Percentiles rank a stretch among this genome's conserved stretches.
These are phyloP conservation scores for Sus cebifrons DNA, from an alignment of 2,797 vertebrate species.

Conservation along the genomic window DNA sequence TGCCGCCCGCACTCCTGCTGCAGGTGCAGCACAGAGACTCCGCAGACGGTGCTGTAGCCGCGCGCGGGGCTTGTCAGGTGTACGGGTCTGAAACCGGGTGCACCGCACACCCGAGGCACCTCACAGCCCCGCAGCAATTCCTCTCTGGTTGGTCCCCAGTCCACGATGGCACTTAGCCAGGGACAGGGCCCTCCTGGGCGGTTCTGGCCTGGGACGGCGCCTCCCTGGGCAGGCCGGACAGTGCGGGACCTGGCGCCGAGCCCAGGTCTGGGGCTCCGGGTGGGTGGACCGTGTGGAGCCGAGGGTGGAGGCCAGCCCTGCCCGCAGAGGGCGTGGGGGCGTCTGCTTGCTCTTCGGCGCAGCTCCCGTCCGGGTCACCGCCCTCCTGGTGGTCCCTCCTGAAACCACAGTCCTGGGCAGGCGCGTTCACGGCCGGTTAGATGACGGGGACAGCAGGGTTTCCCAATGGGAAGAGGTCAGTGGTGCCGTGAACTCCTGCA, in stretches of 20 bases:
- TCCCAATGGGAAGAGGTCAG: accelerated
- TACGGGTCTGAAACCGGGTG: neutral
- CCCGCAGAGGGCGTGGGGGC: neutral
- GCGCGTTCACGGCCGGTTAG: accelerated
- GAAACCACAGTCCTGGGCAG: accelerated
- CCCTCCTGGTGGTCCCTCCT: neutral
- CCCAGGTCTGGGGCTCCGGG: neutral
- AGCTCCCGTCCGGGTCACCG: neutral
- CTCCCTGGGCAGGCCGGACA: neutral
- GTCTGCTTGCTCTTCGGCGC: accelerated
- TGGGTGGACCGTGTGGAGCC: neutral
- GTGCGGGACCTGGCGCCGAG: neutral
- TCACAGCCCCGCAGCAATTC: neutral
- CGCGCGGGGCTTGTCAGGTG: accelerated
- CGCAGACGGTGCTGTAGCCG: neutral
- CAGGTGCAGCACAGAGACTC: no score
- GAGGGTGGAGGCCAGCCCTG: neutral
- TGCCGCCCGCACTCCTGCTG: no score
- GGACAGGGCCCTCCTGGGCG: accelerated
- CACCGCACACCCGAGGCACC: accelerated
- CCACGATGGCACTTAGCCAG: accelerated
- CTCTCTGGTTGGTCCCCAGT: accelerated
- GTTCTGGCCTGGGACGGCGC: accelerated
- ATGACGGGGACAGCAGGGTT: neutral
- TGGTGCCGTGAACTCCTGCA: neutral